A percentile compares a stretch with the other conserved stretches of the same genome.
These are phyloP conservation scores for Podiceps cristatus DNA, from an alignment of 2,113 vertebrate species.

Conservation along the genomic window DNA sequence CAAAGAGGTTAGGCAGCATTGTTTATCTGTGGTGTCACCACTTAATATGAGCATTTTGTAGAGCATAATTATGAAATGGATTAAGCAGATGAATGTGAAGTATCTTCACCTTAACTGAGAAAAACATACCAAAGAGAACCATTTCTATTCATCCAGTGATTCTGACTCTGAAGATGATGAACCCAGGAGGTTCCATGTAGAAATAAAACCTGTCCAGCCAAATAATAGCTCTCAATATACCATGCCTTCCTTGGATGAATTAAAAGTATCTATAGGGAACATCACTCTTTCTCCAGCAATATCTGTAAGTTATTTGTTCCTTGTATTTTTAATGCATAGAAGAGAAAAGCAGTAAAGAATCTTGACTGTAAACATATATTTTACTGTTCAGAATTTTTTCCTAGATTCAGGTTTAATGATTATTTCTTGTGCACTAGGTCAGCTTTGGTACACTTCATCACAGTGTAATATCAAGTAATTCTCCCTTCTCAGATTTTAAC, in stretches of 20 bases:
- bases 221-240: slow-evolving; percentile 88
- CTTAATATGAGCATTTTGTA: neutral
- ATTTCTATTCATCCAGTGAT: slow-evolving; percentile 96
- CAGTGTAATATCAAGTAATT: neutral
- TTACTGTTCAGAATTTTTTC: neutral
- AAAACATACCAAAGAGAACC: slow-evolving; percentile 96
- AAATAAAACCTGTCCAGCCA: slow-evolving; percentile 94
- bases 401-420: neutral
- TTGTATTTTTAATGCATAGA: neutral
- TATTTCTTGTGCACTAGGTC: neutral
- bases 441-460: neutral
- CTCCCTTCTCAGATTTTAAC: neutral
- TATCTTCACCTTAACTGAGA: slow-evolving; percentile 80
- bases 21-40: neutral
- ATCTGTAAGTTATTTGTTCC: slow-evolving; percentile 80
- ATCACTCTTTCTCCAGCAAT: slow-evolving; percentile 91
- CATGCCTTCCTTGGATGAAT: slow-evolving; percentile 90
- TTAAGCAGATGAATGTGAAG: neutral
- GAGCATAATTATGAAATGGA: neutral
- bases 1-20: neutral
- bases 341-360: neutral
- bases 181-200: slow-evolving; percentile 92
- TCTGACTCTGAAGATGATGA: slow-evolving; percentile 94
- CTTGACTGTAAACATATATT: neutral
- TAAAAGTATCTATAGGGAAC: slow-evolving; percentile 95